Evolutionary conservation across 2,113 vertebrate genomes (phyloP).

Genomic region (Amblyopsis rosae): DNA sequence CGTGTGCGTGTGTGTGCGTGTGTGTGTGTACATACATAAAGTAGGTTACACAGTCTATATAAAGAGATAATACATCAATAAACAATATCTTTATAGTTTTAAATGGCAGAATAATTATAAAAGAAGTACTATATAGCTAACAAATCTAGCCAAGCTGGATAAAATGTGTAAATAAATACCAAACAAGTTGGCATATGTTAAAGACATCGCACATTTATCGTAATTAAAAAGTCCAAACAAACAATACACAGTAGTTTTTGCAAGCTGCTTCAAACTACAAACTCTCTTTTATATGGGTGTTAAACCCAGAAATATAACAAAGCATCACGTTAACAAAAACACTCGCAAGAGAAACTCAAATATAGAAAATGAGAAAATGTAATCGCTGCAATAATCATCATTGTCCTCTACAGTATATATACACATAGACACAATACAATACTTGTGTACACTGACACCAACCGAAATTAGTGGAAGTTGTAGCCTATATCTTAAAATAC

Average conservation of each 20-base stretch:
- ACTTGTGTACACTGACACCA: background rate
- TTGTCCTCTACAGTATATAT: background rate
- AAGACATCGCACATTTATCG: background rate
- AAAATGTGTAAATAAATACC: too few relatives aligned
- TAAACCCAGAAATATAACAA: background rate
- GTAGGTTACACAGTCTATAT: slow-evolving; percentile 1
- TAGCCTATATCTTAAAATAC: too few relatives aligned
- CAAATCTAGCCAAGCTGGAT: too few relatives aligned
- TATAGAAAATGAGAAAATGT: slow-evolving; percentile 37
- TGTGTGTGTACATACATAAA: background rate
- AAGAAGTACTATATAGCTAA: too few relatives aligned
- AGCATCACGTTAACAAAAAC: slow-evolving; percentile 33
- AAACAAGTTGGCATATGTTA: background rate
- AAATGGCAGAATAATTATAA: too few relatives aligned
- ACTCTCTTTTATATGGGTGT: background rate
- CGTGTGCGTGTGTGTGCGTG: background rate
- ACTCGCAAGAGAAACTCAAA: slow-evolving; percentile 18
- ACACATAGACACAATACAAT: background rate
- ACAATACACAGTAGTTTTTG: background rate
- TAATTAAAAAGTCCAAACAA: slow-evolving; percentile 8
- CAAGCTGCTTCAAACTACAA: background rate
- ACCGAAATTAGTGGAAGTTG: too few relatives aligned
- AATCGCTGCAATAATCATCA: slow-evolving; percentile 12
- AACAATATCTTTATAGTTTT: slow-evolving; percentile 45
- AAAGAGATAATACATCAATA: background rate